Evolutionary conservation across 2,797 vertebrate genomes (phyloP), one percentile per base, ranked within the genome.

Genomic region (Orestias chungarensis): DNA sequence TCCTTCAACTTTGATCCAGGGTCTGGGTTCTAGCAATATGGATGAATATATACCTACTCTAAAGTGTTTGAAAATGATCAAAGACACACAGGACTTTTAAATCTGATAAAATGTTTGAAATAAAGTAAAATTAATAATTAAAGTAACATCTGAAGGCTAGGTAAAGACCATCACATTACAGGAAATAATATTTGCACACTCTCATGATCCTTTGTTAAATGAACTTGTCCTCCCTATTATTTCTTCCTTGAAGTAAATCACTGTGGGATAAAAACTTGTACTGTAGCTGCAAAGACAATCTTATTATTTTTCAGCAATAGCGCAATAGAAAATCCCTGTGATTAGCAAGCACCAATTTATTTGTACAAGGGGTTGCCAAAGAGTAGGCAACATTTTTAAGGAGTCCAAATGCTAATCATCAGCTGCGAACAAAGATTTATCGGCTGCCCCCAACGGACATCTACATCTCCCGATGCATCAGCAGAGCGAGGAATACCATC

Each of bases 281-380:
- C 55, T 73, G 72, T 66, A 73, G 85, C 75, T 62, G 59, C 68
- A 65, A 71, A 82, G 33, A 40, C 68, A 74, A 82, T 87, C 79
- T 70, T 25, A 86, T 84, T 86, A 59, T 79, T 69, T 79, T 59
- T 38, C 6, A 29, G 70, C 68, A 70, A 23, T 52, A 49, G 8
- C 62, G 46, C 71, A 80, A 80, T 86, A 74, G 52, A 75, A 20
- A 75, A 59, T 81, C 87, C 79, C 85, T 49, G 18, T 5, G 52
- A n/a, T n/a, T n/a, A n/a, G n/a, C n/a, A n/a, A n/a, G n/a, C n/a
- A n/a, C n/a, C n/a, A n/a, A n/a, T n/a, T n/a, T n/a, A n/a, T n/a
- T n/a, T n/a, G n/a, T n/a, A n/a, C n/a, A n/a, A n/a, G n/a, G n/a
- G n/a, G n/a, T n/a, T n/a, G n/a, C n/a, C n/a, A n/a, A n/a, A n/a